Evolutionary conservation across 64 coral and sea anemone genomes (phyloP), one percentile per base, ranked within the genome.

Genomic region (Stichodactyla helianthus): DNA sequence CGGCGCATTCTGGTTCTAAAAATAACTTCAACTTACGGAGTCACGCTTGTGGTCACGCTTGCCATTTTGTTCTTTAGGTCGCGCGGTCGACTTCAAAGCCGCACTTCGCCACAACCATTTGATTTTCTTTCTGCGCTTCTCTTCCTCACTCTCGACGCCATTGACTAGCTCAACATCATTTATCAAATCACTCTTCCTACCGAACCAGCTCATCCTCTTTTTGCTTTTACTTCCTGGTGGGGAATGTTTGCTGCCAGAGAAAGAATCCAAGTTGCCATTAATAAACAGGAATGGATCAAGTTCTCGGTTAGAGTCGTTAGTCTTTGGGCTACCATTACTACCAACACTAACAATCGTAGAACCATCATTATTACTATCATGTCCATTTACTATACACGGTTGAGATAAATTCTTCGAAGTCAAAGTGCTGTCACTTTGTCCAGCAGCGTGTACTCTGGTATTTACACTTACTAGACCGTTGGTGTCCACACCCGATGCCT

Each of bases 41-140:
- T 74, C 68, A 11, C 26, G 68, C 23, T 74, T 74, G 25, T 74
- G n/a, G 7, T 35, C 68, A 31, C 27, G 68, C 23, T 74, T 74
- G 20, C 26, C 68, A 31, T 74, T 74, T 54, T 81, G 78, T 54
- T 84, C 28, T 60, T 82, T 92, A 2, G 74, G 83, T 20, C 86
- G 74, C 12, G 85, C 77, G 22, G 83, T 92, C 3, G 90, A 87
- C 85, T 87, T 92, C 11, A 85, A 86, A 10, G 84, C 60, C 57
- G 90, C 90, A 50, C 84, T 82, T 55, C 85, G 86, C 90, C 90
- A 92, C 77, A 92, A 50, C 90, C 90, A 87, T 59, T 79, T 92
- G 56, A 87, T 55, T 53, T 92, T 92, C 55, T 59, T 84, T 80
- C 90, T 80, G 50, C 77, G 71, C 4, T 56, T 71, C 65, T 92